Evolutionary conservation across 2,797 vertebrate species (phyloP).

Genomic region (Micromesistius poutassou): DNA sequence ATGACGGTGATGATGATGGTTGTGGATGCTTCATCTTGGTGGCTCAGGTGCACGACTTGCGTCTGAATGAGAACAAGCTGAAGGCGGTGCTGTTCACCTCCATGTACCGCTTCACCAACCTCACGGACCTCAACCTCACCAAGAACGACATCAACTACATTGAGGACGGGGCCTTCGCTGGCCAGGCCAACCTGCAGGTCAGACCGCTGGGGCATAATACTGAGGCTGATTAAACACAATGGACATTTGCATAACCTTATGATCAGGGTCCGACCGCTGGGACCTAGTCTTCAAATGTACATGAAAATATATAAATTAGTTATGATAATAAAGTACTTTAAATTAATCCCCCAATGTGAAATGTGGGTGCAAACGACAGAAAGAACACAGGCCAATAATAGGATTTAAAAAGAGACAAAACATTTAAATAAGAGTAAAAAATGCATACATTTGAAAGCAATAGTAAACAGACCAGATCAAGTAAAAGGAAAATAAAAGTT

Average conservation of each 20-base stretch:
- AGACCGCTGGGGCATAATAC: conserved; percentile 1
- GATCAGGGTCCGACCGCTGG: too few species aligned
- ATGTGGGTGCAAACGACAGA: neutral
- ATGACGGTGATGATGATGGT: too few species aligned
- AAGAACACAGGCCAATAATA: neutral
- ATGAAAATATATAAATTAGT: too few species aligned
- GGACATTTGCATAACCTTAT: too few species aligned
- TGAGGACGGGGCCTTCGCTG: conserved; percentile 94
- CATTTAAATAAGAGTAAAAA: neutral
- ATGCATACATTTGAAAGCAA: neutral
- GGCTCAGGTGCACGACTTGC: conserved; percentile 81
- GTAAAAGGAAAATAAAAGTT: too few species aligned
- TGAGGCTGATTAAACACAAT: neutral
- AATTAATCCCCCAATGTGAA: too few species aligned
- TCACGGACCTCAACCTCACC: conserved; percentile 97
- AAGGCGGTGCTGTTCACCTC: conserved; percentile 93
- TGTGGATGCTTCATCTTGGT: too few species aligned
- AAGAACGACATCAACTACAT: conserved; percentile 98
- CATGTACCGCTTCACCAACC: conserved; percentile 94
- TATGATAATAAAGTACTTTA: too few species aligned
- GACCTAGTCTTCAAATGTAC: too few species aligned
- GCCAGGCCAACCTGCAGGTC: conserved; percentile 93
- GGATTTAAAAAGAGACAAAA: neutral
- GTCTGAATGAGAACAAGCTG: conserved; percentile 96
- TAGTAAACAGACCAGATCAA: neutral